Percentiles rank a stretch among this genome's conserved stretches.
These are phyloP conservation scores for Wasmannia auropunctata DNA, from an alignment of 1,140 invertebrate genomes.

Conservation along the genomic window DNA sequence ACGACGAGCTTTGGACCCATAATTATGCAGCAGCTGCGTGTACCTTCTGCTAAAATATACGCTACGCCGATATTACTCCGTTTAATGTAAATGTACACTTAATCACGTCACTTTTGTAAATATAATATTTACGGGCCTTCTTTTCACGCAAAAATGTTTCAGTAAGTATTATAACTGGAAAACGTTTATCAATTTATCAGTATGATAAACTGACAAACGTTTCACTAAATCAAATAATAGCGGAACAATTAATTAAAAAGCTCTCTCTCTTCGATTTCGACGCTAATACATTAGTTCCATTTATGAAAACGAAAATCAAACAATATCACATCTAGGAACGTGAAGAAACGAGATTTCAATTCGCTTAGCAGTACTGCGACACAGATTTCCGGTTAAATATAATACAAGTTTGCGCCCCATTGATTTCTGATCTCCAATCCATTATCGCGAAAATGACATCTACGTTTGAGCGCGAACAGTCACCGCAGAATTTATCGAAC, in stretches of 20 bases:
- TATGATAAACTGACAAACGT: too few species aligned
- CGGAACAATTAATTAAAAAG: neutral
- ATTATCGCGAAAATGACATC: neutral
- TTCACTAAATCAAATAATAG: neutral
- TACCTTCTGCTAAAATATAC: constrained; percentile 38
- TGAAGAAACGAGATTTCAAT: neutral
- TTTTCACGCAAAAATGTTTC: neutral
- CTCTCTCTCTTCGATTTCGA: neutral
- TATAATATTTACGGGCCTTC: constrained; percentile 32
- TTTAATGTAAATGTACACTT: constrained; percentile 26
- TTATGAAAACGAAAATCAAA: neutral
- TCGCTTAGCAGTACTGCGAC: neutral
- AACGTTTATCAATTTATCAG: neutral
- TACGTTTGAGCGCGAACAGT: constrained; percentile 22
- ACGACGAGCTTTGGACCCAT: constrained; percentile 54
- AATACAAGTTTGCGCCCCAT: neutral
- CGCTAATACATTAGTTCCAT: neutral
- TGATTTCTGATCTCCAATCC: neutral
- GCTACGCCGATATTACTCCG: constrained; percentile 14
- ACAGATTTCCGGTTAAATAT: constrained; percentile 22
- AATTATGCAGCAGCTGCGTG: constrained; percentile 46
- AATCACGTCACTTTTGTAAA: constrained; percentile 28
- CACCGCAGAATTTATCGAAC: neutral
- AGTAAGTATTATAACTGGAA: neutral
- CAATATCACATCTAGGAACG: neutral